Percentiles rank a stretch among this genome's conserved stretches.
These are phyloP conservation scores for Drosophila hawaiiensis DNA, from an alignment of 2,888 invertebrate species.

Conservation along the genomic window DNA sequence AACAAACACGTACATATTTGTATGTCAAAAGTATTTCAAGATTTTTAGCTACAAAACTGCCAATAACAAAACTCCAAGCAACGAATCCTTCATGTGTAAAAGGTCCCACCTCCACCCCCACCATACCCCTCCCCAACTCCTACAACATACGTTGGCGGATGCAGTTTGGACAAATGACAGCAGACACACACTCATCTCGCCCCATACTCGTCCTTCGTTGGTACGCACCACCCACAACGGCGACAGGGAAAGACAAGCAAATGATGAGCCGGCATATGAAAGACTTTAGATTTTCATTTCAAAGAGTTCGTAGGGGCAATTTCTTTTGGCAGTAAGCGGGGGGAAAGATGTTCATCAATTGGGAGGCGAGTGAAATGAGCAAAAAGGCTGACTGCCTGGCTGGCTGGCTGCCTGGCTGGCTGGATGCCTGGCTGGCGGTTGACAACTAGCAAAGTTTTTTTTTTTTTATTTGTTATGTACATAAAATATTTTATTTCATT, in stretches of 20 bases:
- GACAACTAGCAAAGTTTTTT: constrained; percentile 61
- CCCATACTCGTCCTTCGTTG: constrained; percentile 16
- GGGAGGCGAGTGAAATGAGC: too few relatives aligned
- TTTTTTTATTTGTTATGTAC: constrained; percentile 47
- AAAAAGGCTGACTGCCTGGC: constrained; percentile 45
- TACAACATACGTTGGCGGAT: constrained; percentile 58
- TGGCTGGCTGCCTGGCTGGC: neutral
- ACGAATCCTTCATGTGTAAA: constrained; percentile 15
- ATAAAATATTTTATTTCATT: constrained; percentile 75
- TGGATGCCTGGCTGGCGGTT: constrained; percentile 30
- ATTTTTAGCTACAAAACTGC: constrained; percentile 78
- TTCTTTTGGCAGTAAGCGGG: constrained; percentile 10
- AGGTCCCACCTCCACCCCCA: neutral
- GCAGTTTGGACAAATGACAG: constrained; percentile 77
- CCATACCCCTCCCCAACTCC: neutral
- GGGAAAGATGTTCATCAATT: constrained; percentile 60
- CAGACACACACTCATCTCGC: constrained; percentile 45
- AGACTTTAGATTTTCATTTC: constrained; percentile 55
- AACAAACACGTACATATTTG: constrained; percentile 68
- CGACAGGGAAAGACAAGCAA: constrained; percentile 59
- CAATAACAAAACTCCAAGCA: constrained; percentile 64
- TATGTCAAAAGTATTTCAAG: constrained; percentile 79
- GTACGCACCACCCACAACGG: constrained; percentile 43
- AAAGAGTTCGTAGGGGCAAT: neutral
- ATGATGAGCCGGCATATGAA: constrained; percentile 66